A percentile compares a stretch with the other conserved stretches of the same genome.
Evolutionary conservation across 2,113 vertebrate genomes (phyloP).

Genomic region (Pica pica): DNA sequence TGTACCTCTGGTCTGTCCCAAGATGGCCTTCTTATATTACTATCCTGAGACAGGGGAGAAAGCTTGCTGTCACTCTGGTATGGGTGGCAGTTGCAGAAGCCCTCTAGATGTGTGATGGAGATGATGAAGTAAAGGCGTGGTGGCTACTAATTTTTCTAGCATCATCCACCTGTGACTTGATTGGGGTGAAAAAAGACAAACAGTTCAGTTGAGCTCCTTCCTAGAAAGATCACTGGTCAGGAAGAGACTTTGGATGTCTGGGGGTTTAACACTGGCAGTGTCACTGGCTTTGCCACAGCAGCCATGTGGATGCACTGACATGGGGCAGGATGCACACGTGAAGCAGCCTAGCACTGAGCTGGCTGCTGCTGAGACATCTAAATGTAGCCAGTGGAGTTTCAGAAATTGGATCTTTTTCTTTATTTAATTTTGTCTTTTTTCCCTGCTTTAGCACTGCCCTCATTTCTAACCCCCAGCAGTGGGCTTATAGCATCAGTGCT

Average conservation of each 20-base stretch:
- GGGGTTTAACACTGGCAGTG: neutral
- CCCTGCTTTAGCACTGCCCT: neutral
- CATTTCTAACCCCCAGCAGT: neutral
- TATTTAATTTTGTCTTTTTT: neutral
- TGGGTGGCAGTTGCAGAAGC: neutral
- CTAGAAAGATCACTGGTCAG: neutral
- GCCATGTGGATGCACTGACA: neutral
- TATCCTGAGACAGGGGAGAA: neutral
- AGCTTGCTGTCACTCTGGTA: neutral
- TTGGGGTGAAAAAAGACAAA: neutral
- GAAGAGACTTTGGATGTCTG: neutral
- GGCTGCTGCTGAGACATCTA: neutral
- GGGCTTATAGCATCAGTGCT: neutral
- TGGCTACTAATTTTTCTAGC: neutral
- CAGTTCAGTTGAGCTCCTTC: neutral
- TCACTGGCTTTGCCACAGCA: neutral
- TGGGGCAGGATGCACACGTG: neutral
- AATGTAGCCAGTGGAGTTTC: fast-evolving
- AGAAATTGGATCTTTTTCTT: neutral
- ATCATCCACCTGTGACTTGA: neutral
- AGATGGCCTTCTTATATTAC: neutral
- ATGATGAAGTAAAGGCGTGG: neutral
- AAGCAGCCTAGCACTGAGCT: neutral
- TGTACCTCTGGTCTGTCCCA: neutral
- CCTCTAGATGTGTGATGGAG: neutral